A percentile compares a stretch with the other conserved stretches of the same genome.
These are phyloP conservation scores for Hippoglossus stenolepis DNA, from an alignment of 2,113 vertebrate species.

Conservation along the genomic window DNA sequence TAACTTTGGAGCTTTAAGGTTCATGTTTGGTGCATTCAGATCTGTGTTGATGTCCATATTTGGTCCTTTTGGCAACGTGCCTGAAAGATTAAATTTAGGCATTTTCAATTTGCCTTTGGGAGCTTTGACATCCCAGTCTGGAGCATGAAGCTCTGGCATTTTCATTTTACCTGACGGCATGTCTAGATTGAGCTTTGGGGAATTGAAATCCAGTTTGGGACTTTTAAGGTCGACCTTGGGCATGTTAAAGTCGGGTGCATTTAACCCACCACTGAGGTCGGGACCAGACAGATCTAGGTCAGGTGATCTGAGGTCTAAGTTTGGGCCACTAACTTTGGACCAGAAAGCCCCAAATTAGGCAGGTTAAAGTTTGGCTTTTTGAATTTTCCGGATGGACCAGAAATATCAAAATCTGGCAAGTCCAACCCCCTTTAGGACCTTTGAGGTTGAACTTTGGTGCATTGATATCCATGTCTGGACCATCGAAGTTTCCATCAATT, in stretches of 20 bases:
- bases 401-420: conserved; percentile 29
- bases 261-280: conserved; percentile 47
- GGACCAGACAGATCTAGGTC: conserved; percentile 57
- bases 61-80: conserved; percentile 26
- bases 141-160: conserved; percentile 36
- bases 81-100: conserved; percentile 36
- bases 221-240: conserved; percentile 42
- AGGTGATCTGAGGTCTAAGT: conserved; percentile 50
- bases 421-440: conserved; percentile 24
- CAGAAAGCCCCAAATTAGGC: conserved; percentile 42
- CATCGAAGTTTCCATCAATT: conserved; percentile 48
- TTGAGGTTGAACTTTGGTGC: conserved; percentile 39
- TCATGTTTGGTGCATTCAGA: conserved; percentile 30
- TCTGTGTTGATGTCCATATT: conserved; percentile 28
- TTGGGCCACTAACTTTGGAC: conserved; percentile 46
- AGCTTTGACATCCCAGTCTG: conserved; percentile 30
- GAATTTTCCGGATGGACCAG: conserved; percentile 46
- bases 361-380: conserved; percentile 44
- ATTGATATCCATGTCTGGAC: conserved; percentile 49
- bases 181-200: conserved; percentile 36
- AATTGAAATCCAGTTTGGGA: conserved; percentile 51
- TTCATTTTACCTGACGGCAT: conserved; percentile 53
- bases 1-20: conserved; percentile 63
- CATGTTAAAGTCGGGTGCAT: conserved; percentile 56
- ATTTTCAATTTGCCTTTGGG: conserved; percentile 44